These are phyloP conservation scores for Callinectes sapidus DNA, from an alignment of 2,888 invertebrate species.

Conservation along the genomic window DNA sequence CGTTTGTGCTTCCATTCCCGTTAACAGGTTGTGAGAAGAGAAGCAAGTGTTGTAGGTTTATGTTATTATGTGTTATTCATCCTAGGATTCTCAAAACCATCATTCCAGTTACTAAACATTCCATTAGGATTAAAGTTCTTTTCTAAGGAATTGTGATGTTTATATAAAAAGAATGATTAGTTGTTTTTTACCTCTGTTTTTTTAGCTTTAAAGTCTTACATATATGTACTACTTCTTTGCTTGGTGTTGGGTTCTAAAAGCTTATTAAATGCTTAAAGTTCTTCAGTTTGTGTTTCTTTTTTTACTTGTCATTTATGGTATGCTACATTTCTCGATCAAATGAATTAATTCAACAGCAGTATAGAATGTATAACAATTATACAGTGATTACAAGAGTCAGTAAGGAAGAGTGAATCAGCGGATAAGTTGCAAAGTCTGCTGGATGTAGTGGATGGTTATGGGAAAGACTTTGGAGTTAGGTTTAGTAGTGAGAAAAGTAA, in stretches of 20 bases:
- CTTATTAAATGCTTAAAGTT: conserved; percentile 34
- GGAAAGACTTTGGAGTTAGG: too few relatives aligned
- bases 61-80: conserved; percentile 11
- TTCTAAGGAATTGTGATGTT: conserved; percentile 35
- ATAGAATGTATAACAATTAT: too few relatives aligned
- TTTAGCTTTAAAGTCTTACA: conserved; percentile 31
- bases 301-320: background rate
- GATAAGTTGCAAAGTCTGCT: too few relatives aligned
- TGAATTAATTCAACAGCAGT: too few relatives aligned
- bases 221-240: conserved; percentile 32
- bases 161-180: conserved; percentile 20
- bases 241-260: conserved; percentile 38
- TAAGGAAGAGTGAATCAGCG: too few relatives aligned
- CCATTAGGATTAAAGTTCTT: background rate
- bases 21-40: conserved; percentile 31
- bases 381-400: too few relatives aligned
- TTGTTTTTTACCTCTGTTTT: conserved; percentile 34
- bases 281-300: background rate
- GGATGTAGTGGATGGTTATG: too few relatives aligned
- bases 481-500: too few relatives aligned
- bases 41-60: conserved; percentile 24
- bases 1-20: conserved; percentile 36
- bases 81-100: conserved; percentile 26
- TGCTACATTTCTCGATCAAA: too few relatives aligned
- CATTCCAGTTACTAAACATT: conserved; percentile 37